Conservation (phyloP, 2,797 vertebrate species). For the Catharus ustulatus region DNA sequence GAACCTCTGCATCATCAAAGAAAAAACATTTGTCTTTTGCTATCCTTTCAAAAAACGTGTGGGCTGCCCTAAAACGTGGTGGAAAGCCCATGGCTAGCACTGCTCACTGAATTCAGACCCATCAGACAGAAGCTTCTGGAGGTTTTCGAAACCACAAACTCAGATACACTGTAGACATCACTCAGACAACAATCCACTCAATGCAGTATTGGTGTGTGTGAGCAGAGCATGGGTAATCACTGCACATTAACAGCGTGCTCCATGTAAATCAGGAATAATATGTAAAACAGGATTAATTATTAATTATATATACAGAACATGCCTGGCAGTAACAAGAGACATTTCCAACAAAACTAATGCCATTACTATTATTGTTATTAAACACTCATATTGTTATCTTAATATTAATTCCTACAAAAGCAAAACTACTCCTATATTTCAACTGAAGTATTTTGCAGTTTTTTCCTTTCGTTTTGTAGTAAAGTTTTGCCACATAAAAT, state of each 20-base stretch:
- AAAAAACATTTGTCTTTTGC: background rate
- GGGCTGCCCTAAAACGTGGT: background rate
- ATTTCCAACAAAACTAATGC: background rate
- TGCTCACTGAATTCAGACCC: background rate
- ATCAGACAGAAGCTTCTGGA: background rate
- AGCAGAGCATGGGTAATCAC: background rate
- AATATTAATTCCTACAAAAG: background rate
- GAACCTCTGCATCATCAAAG: background rate
- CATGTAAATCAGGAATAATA: background rate
- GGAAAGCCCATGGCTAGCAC: background rate
- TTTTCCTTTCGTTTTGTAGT: background rate
- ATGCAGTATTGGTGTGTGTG: background rate
- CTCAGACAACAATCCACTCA: background rate
- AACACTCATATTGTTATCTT: background rate
- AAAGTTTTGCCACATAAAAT: background rate
- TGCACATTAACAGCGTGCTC: background rate
- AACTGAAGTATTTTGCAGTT: background rate
- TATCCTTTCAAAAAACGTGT: rapidly evolving
- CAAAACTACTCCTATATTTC: background rate
- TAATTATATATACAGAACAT: background rate
- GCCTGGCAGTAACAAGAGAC: background rate
- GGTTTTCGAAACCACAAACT: background rate
- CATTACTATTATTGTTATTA: background rate
- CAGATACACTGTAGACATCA: background rate
- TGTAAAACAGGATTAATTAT: background rate